A percentile compares a stretch with the other conserved stretches of the same genome.
Evolutionary conservation across 2,113 vertebrate species (phyloP).

Genomic region (Nycticebus coucang): DNA sequence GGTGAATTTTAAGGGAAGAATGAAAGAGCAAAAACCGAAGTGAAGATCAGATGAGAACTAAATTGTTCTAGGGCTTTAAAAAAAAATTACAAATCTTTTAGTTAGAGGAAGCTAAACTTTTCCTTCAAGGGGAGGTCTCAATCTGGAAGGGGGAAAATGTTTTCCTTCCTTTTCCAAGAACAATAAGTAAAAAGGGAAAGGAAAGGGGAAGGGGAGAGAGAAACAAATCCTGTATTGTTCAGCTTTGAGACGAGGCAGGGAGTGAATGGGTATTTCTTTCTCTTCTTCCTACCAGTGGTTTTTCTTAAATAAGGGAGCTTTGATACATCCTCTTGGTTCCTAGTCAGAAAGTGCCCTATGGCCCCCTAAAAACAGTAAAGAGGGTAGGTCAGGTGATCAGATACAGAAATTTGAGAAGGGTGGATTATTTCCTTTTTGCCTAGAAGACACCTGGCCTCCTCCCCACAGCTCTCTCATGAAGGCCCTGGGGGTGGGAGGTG

Average conservation of each 20-base stretch:
- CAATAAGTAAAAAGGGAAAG: background rate
- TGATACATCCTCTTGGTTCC: background rate
- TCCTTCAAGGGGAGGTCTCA: background rate
- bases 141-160: background rate
- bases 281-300: background rate
- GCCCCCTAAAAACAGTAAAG: background rate
- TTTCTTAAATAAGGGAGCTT: background rate
- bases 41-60: background rate
- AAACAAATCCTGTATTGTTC: background rate
- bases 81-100: background rate
- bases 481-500: accelerated
- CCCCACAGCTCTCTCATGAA: background rate
- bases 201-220: background rate
- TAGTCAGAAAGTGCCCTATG: background rate
- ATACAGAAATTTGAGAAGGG: background rate
- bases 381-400: background rate
- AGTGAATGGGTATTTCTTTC: background rate
- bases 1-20: background rate
- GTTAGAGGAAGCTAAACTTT: background rate
- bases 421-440: background rate
- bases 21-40: background rate
- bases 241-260: background rate
- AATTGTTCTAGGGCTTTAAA: background rate
- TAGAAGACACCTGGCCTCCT: background rate
- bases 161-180: slow-evolving; percentile 18